These are phyloP conservation scores for Dendrolimus kikuchii DNA, from an alignment of 1,140 invertebrate genomes.

Conservation along the genomic window DNA sequence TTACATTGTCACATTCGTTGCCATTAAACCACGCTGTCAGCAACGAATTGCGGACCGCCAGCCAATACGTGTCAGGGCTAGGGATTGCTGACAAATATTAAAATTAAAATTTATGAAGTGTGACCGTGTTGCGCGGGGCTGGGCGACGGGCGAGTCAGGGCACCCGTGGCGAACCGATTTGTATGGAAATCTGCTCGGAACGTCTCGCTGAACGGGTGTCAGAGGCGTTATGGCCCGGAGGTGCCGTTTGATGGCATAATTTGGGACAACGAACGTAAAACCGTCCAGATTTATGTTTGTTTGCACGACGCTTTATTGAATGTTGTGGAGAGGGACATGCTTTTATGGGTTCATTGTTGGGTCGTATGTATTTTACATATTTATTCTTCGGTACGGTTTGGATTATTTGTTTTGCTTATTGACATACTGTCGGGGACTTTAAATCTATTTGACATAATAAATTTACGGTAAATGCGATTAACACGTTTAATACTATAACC, in stretches of 20 bases:
- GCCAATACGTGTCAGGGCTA: conserved; percentile 1
- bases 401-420: conserved; percentile 1
- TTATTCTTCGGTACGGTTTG: not conserved
- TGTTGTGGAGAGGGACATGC: conserved; percentile 40
- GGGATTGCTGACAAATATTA: conserved; percentile 47
- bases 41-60: conserved; percentile 22
- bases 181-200: conserved; percentile 58
- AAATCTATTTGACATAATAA: too few species aligned
- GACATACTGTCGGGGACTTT: not conserved
- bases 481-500: too few species aligned
- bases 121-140: conserved; percentile 25
- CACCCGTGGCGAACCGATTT: conserved; percentile 54
- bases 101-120: conserved; percentile 67
- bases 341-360: conserved; percentile 35
- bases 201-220: conserved; percentile 42
- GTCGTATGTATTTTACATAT: conserved; percentile 5
- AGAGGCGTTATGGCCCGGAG: conserved; percentile 36
- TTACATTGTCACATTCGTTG: too few species aligned
- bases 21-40: conserved; percentile 7
- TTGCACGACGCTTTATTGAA: conserved; percentile 54
- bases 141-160: conserved; percentile 6
- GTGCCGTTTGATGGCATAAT: conserved; percentile 64
- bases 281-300: conserved; percentile 60
- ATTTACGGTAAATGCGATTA: too few species aligned
- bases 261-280: conserved; percentile 59